Percentiles rank a stretch among this genome's conserved stretches.
Evolutionary conservation across 2,797 vertebrate genomes (phyloP).

Genomic region (Coendou prehensilis): DNA sequence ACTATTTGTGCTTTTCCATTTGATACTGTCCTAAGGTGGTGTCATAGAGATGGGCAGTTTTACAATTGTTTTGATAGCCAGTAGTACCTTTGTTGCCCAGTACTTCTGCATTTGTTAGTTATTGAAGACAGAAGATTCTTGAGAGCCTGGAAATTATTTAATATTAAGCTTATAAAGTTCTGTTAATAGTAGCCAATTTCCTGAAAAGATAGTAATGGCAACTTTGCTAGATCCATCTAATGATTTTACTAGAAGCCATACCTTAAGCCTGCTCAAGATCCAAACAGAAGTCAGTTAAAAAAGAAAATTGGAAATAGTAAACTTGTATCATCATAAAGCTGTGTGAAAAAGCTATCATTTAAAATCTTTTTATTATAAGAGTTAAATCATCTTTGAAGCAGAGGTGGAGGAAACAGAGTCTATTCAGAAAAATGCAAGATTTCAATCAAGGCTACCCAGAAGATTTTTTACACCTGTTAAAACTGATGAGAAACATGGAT

Average conservation of each 20-base stretch:
- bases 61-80: not conserved
- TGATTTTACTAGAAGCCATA: slow-evolving; percentile 63
- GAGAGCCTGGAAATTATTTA: slow-evolving; percentile 26
- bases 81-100: rapidly evolving
- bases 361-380: slow-evolving; percentile 42
- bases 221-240: not conserved
- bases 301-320: not conserved
- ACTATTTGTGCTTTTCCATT: not conserved
- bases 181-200: not conserved
- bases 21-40: not conserved
- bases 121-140: not conserved
- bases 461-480: not conserved
- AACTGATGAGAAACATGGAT: not conserved
- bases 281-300: slow-evolving; percentile 38
- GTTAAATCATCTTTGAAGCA: slow-evolving; percentile 60
- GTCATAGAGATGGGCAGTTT: not conserved
- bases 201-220: not conserved
- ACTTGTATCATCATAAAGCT: not conserved
- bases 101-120: not conserved
- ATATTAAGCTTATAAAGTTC: slow-evolving; percentile 1
- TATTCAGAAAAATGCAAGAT: slow-evolving; percentile 43
- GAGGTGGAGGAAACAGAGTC: not conserved
- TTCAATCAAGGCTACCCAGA: not conserved
- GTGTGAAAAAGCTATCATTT: slow-evolving; percentile 40
- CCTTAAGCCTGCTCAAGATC: not conserved